Base-by-base conservation (phyloP, 1,140 invertebrate species). In the Drosophila biarmipes region DNA sequence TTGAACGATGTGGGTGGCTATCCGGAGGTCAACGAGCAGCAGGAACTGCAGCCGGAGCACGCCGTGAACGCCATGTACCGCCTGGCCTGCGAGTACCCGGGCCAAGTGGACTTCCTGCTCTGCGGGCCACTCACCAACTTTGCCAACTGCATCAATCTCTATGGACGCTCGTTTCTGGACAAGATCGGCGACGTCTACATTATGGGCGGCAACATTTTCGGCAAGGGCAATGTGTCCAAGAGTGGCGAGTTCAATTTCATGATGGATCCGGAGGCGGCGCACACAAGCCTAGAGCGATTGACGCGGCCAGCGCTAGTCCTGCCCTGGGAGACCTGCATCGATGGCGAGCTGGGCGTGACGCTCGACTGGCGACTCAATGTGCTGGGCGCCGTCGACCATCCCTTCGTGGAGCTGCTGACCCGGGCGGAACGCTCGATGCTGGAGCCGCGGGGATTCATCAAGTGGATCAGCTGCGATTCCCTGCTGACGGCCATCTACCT, bases 211-310 rank as follows among this genome's bases (percentile, higher is more conserved):
- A 97, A 96, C 92, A 92, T 93, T 51, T 93, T 92, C 56, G 95
- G 93, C 17, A 92, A 94, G 71, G 96, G 96, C 8, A 96, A 96
- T 82, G 91, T 93, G 7, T 94, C 94, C 31, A 81, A 93, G 15
- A 93, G 94, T 63, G 95, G 95, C 4, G 96, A 97, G 91, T 97
- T 96, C 79, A 97, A 97, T 92, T 97, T 97, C 91, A 93, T 93
- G 64, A 87, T 90, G 42, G 96, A 97, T 92, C 96, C 96, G 1
- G 96, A 97, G 93, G 95, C 96, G 40, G 96, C 95, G 2, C 93
- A 94, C 78, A 95, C 96, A 54, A 93, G 96, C 17, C 82, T 97
- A 7, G 92, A 92, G 12, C 92, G 84, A 55, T 80, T 93, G 6
- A 72, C 78, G 52, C 93, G 93, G 55, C 94, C 93, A 6, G 91